Conservation (phyloP, 2,888 invertebrate genomes). For the Chrysolina haemoptera region DNA sequence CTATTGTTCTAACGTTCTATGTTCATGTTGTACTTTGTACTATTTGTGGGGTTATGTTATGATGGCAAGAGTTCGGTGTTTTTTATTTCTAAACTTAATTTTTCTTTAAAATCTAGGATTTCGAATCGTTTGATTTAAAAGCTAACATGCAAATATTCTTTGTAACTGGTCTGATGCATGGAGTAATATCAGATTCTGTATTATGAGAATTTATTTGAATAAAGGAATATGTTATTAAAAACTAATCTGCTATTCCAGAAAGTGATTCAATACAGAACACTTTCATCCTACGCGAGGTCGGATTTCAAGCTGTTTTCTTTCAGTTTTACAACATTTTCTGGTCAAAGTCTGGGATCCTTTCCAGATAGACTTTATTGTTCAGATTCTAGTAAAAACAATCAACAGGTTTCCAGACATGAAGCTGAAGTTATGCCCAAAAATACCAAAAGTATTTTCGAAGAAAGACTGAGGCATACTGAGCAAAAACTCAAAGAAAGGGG, state of each 20-base stretch:
- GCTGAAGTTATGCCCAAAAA: slow-evolving; percentile 48
- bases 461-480: slow-evolving; percentile 76
- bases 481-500: slow-evolving; percentile 74
- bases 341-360: background rate
- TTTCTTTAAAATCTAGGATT: no score
- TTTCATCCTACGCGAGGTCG: background rate
- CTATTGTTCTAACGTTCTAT: no score
- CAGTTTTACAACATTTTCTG: background rate
- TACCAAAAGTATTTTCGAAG: slow-evolving; percentile 70
- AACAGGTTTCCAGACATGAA: background rate
- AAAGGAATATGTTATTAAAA: slow-evolving; percentile 1
- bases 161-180: no score
- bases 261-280: background rate
- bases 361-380: background rate
- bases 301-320: background rate
- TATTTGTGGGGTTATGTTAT: no score
- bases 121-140: no score
- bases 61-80: no score
- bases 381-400: background rate
- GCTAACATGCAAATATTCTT: no score
- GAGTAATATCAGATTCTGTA: no score
- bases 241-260: background rate
- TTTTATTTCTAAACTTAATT: no score
- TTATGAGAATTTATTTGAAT: no score
- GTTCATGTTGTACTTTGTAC: no score